Conservation (phyloP, 2,888 invertebrate species). For the Eristalis intricaria region DNA sequence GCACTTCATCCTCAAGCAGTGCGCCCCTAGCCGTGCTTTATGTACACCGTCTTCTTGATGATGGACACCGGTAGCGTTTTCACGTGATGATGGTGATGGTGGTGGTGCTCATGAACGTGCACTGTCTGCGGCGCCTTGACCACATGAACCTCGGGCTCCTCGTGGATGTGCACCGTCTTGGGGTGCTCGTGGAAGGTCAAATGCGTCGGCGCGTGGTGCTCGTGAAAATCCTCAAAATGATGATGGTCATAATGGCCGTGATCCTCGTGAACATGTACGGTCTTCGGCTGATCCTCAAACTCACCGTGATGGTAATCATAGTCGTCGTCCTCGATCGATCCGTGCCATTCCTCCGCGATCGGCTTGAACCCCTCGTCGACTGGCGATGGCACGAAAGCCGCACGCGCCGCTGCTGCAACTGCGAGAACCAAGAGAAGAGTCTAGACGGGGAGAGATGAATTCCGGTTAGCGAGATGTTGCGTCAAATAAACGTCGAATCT, state of each 20-base stretch:
- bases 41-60: slow-evolving; percentile 53
- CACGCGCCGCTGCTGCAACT: background rate
- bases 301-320: slow-evolving; percentile 28
- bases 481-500: slow-evolving; percentile 6
- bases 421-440: slow-evolving; percentile 12
- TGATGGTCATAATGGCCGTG: slow-evolving; percentile 39
- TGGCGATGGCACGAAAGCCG: slow-evolving; percentile 30
- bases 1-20: background rate
- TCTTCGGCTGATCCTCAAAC: slow-evolving; percentile 22
- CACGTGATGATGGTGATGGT: slow-evolving; percentile 55
- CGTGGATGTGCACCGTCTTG: slow-evolving; percentile 24
- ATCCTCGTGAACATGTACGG: slow-evolving; percentile 45
- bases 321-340: slow-evolving; percentile 35
- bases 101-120: slow-evolving; percentile 63
- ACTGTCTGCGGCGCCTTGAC: slow-evolving; percentile 25
- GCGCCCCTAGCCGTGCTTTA: slow-evolving; percentile 41
- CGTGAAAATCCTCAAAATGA: slow-evolving; percentile 49
- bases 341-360: slow-evolving; percentile 39
- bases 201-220: slow-evolving; percentile 21
- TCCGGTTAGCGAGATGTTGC: background rate
- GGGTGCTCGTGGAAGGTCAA: slow-evolving; percentile 23
- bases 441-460: slow-evolving; percentile 3
- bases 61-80: slow-evolving; percentile 58
- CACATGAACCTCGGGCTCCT: slow-evolving; percentile 28
- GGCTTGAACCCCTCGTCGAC: slow-evolving; percentile 21